Evolutionary conservation across 2,888 invertebrate genomes (phyloP), one percentile per base, ranked within the genome.

Genomic region (Crepidodera aurea): DNA sequence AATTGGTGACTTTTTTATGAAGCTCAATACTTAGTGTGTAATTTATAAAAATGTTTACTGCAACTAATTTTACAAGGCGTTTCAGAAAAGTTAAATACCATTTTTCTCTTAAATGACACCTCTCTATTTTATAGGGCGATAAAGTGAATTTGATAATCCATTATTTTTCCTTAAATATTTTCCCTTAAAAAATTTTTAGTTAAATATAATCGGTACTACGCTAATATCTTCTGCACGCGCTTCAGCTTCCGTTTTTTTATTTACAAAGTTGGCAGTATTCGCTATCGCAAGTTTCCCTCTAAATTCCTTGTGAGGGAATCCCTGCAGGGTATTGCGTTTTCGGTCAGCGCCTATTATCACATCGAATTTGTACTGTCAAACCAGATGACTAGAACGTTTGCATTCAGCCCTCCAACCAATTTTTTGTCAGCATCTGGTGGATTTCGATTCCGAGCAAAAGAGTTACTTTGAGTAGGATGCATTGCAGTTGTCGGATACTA

Each of bases 191-290:
- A 99, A 98, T 78, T 97, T 94, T 82, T 98, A 98, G 83, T 98
- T 97, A 82, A 98, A 99, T 75, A 99, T 98, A 82, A 96, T 98
- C 46, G 98, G 96, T 0, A 98, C 97, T 2, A 93, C 93, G 75
- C 95, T 96, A 69, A 98, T 98, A 81, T 99, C 99, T 77, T 95
- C 93, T 40, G 97, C 97, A 76, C 94, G 82, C 0, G 95, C 96
- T 83, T 99, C 99, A 15, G 93, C 94, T 78, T 96, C 93, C 0
- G 94, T 90, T 75, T 93, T 92, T 69, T 92, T 88, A 81, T 99
- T 98, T 71, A 98, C 95, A 79, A 99, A 99, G 83, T 99, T 99
- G 50, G 97, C 98, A 0, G 99, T 99, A 72, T 99, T 97, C n/a
- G 98, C 99, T 79, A 99, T 98, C 16, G 98, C 98, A 62, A 99